Percentiles rank a stretch among this genome's conserved stretches.
These are phyloP conservation scores for Karalla daura DNA, from an alignment of 2,797 vertebrate species.

Conservation along the genomic window DNA sequence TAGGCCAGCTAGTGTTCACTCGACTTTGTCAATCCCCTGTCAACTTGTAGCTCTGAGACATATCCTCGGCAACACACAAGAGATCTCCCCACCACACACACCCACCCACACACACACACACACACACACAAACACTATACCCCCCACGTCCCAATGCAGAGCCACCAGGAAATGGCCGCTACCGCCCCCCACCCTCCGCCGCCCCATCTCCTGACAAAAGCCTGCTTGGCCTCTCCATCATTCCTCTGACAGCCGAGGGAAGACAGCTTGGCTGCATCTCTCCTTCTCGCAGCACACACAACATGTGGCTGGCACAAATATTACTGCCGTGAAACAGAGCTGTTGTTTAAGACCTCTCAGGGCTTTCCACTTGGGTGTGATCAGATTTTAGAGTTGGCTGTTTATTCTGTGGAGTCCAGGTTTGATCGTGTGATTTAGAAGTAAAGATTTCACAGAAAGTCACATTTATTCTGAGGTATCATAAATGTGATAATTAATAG, in stretches of 20 bases:
- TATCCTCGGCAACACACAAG: slow-evolving; percentile 71
- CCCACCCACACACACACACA: no score
- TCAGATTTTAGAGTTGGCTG: not conserved
- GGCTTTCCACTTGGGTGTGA: not conserved
- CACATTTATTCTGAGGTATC: not conserved
- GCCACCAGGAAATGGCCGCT: slow-evolving; percentile 78
- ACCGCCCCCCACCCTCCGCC: slow-evolving; percentile 21
- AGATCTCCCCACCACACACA: slow-evolving; percentile 42
- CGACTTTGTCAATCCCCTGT: slow-evolving; percentile 85
- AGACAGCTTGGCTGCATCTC: slow-evolving; percentile 71
- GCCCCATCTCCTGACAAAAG: slow-evolving; percentile 75
- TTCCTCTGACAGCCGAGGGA: slow-evolving; percentile 64
- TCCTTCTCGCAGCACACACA: slow-evolving; percentile 39
- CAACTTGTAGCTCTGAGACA: slow-evolving; percentile 86
- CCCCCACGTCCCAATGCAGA: slow-evolving; percentile 66
- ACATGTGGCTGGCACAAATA: slow-evolving; percentile 48
- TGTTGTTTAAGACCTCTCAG: slow-evolving; percentile 10
- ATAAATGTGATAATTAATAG: not conserved
- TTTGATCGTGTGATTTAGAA: slow-evolving; percentile 1
- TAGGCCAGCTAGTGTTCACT: slow-evolving; percentile 81
- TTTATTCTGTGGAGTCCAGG: not conserved
- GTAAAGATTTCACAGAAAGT: not conserved
- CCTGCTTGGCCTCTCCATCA: slow-evolving; percentile 75
- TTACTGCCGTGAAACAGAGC: slow-evolving; percentile 22
- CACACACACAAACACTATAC: slow-evolving; percentile 12